Conservation (phyloP, 2,113 vertebrate genomes). For the Anarhynchus alexandrinus region DNA sequence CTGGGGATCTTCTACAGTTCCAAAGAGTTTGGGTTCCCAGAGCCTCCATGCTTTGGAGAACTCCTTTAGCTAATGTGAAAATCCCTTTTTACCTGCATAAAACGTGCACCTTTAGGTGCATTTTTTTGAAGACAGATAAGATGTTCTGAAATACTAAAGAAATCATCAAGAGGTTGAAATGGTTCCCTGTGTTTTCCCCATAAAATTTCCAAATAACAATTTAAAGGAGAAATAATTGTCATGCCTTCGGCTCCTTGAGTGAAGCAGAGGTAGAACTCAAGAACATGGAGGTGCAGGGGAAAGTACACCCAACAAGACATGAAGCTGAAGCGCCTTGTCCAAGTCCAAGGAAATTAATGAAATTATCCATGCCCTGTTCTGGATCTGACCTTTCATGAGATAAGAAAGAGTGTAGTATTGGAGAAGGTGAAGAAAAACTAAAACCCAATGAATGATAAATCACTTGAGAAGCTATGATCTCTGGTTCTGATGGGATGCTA, state of each 20-base stretch:
- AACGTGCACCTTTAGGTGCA: background rate
- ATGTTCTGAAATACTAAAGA: background rate
- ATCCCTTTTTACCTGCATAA: background rate
- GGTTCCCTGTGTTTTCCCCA: background rate
- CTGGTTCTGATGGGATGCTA: background rate
- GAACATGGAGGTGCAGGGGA: background rate
- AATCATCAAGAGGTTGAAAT: background rate
- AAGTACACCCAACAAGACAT: background rate
- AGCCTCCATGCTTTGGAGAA: background rate
- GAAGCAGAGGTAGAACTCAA: background rate
- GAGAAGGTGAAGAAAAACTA: background rate
- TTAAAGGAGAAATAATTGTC: background rate
- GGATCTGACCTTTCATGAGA: background rate
- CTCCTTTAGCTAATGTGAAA: background rate
- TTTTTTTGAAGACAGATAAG: background rate
- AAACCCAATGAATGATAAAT: background rate
- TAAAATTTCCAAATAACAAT: background rate
- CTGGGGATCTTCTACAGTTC: background rate
- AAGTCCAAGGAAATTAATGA: background rate
- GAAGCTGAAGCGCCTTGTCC: background rate
- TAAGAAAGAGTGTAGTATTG: background rate
- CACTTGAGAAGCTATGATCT: background rate
- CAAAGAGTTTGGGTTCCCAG: background rate
- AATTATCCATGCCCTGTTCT: background rate
- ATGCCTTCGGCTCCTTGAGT: background rate